Evolutionary conservation across 2,113 vertebrate genomes (phyloP), one percentile per base, ranked within the genome.

Genomic region (Himantopus leucocephalus): DNA sequence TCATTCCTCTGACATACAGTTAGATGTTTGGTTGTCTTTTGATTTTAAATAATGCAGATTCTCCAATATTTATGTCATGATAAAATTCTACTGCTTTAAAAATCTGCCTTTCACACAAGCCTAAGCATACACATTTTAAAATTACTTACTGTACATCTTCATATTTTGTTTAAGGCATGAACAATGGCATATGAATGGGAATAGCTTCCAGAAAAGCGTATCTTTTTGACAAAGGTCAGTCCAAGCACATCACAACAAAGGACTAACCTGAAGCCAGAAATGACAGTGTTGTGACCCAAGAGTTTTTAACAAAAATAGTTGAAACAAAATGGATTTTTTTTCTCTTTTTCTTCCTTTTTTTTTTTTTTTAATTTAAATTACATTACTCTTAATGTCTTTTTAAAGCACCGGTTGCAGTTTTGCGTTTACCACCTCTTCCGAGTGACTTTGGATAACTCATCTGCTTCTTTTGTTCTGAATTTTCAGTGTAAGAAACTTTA

Each of bases 81-180:
- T 97, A 98, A 98, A 98, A 97, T 90, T 95, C 92, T 94, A 97
- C 84, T 78, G 95, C 96, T 97, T 98, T 97, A 96, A 98, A 98
- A 98, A 96, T 95, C 94, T 95, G 94, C 85, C 95, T 85, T 96
- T 94, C 92, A 97, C 96, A 93, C 85, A 98, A 92, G 96, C 96
- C 97, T 98, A 98, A 95, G 96, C 89, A 96, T 80, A 98, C 85
- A 90, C 96, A 96, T 97, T 98, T 93, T 96, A 97, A 98, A 98
- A 97, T 92, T 93, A 93, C 91, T 98, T 97, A 98, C 97, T 98
- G 96, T 98, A 98, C 96, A 98, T 97, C 94, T 98, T 97, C 96
- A 77, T 98, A 96, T 97, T 98, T 98, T 96, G 37, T 97, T 98
- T 98, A 98, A 98, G 98, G 98, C 98, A 98, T 98, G 98, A 98